Evolutionary conservation across 2,797 vertebrate genomes (phyloP), one percentile per base, ranked within the genome.

Genomic region (Liparis tanakae): DNA sequence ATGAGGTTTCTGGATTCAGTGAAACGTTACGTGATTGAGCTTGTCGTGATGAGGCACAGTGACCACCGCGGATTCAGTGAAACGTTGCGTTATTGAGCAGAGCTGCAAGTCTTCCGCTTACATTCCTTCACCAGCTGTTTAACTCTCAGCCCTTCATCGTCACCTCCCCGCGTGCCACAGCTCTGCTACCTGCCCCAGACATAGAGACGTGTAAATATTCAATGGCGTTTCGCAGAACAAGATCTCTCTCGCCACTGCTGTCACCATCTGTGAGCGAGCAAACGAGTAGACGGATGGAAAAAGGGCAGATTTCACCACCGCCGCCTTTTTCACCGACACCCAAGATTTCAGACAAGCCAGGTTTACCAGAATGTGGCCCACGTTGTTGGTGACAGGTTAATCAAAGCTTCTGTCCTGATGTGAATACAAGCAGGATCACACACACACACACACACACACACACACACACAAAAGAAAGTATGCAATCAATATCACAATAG

Each of bases 161-260:
- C 82, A 46, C 81, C 81, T 91, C 88, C 71, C 86, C 70, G 62
- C 10, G 39, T 71, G 56, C 74, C 59, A 87, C 78, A 86, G 88
- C 79, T 88, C 79, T 76, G 66, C 86, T 87, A 48, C 65, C 70
- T 65, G 77, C 41, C 79, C 77, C 82, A 83, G 87, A 91, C 89
- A 88, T 56, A 61, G 82, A 85, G 70, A 88, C 89, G 80, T 88
- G 90, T 94, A 92, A 95, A 95, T 94, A 94, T 94, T 95, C 88
- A 88, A 93, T 93, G 91, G 78, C 10, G 82, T 89, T 93, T 90
- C 89, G 85, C 85, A 91, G 92, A 94, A 94, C 91, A 92, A 91
- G 91, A 94, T 92, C 92, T 92, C 90, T 92, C 89, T 93, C 85
- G 75, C 86, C 90, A 88, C 80, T 78, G 80, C 88, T 93, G 87